A percentile compares a stretch with the other conserved stretches of the same genome.
These are phyloP conservation scores for Hyperoplus immaculatus DNA, from an alignment of 2,797 vertebrate genomes.

Conservation along the genomic window DNA sequence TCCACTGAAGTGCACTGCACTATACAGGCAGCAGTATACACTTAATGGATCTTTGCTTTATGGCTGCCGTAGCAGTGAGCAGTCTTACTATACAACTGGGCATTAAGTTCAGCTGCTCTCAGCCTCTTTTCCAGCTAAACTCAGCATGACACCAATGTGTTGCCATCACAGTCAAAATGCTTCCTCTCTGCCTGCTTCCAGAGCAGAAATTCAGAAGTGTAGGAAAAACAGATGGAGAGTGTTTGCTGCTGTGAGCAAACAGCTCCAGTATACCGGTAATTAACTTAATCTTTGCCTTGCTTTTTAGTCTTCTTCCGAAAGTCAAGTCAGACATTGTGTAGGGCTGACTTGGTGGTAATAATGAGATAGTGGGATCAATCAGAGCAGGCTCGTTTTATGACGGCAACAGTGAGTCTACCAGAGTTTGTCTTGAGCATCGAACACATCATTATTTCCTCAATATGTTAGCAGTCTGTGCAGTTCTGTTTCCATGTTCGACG, in stretches of 20 bases:
- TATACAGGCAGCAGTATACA: not conserved
- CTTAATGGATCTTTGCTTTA: conserved; percentile 20
- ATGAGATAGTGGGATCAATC: conserved; percentile 37
- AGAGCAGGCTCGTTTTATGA: conserved; percentile 29
- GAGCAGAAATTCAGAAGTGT: conserved; percentile 22
- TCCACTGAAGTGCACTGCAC: not conserved
- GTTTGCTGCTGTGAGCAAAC: conserved; percentile 54
- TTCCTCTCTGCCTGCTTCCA: conserved; percentile 36
- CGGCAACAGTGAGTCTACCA: conserved; percentile 20
- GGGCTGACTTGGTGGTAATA: conserved; percentile 38
- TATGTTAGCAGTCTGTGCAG: conserved; percentile 4
- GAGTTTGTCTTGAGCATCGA: conserved; percentile 33
- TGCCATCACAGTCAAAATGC: conserved; percentile 36
- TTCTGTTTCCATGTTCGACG: conserved; percentile 25
- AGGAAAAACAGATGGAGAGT: conserved; percentile 47
- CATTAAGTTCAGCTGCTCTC: conserved; percentile 41
- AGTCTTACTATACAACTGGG: conserved; percentile 34
- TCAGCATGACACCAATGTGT: conserved; percentile 60
- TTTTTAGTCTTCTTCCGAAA: conserved; percentile 54
- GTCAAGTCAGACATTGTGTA: conserved; percentile 59
- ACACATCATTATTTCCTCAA: conserved; percentile 32
- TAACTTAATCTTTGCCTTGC: conserved; percentile 51
- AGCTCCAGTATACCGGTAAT: conserved; percentile 58
- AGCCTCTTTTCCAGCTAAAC: conserved; percentile 49
- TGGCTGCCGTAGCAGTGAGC: conserved; percentile 29